These are phyloP conservation scores for Leptosomus discolor DNA, from an alignment of 2,113 vertebrate genomes.

Conservation along the genomic window DNA sequence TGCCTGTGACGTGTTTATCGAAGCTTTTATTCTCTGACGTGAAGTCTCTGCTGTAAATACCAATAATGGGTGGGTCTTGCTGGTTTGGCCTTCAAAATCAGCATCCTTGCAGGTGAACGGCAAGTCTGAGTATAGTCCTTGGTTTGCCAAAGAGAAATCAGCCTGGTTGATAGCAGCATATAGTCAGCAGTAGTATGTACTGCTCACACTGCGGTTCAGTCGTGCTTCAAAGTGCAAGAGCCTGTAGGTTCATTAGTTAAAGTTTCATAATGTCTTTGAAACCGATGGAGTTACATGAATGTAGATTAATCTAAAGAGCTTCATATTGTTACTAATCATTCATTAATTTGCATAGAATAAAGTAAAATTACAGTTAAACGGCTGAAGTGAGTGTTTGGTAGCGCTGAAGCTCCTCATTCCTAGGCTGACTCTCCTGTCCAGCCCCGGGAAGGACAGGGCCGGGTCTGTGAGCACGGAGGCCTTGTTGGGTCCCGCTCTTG, in stretches of 20 bases:
- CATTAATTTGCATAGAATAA: background rate
- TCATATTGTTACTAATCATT: background rate
- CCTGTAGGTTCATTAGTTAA: background rate
- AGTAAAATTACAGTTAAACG: background rate
- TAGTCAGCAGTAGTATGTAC: background rate
- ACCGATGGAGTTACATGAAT: background rate
- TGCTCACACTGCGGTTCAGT: background rate
- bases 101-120: background rate
- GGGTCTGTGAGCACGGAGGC: no score
- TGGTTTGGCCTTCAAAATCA: background rate
- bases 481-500: no score
- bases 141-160: background rate
- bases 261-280: background rate
- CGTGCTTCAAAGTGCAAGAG: background rate
- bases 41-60: background rate
- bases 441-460: background rate
- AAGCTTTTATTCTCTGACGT: background rate
- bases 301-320: background rate
- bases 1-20: background rate
- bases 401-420: background rate
- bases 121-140: background rate
- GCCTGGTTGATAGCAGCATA: no score
- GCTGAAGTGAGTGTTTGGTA: background rate
- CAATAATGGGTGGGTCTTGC: background rate
- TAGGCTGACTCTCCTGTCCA: background rate